Conservation (phyloP, 2,797 vertebrate species). For the Rhinatrema bivittatum region DNA sequence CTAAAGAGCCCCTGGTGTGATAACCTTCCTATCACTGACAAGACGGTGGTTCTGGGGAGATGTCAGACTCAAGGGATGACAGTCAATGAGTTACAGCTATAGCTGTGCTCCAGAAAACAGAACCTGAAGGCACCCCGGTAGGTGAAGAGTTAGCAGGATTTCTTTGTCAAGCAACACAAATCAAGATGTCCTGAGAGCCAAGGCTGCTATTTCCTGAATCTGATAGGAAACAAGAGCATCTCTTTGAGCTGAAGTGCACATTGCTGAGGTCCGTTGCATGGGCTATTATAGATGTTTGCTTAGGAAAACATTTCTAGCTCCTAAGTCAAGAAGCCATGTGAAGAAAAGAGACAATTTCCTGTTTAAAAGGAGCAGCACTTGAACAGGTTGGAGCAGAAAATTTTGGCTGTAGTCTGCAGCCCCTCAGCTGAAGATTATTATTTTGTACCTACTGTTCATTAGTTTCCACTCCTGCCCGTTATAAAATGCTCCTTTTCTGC, state of each 20-base stretch:
- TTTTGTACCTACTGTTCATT: too few species aligned
- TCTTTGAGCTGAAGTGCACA: background rate
- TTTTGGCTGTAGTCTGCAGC: too few species aligned
- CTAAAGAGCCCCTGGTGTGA: background rate
- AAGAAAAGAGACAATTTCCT: too few species aligned
- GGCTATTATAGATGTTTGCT: background rate
- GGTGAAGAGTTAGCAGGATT: background rate
- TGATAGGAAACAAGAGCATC: conserved; percentile 9
- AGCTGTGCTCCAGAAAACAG: conserved; percentile 5
- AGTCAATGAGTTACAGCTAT: too few species aligned
- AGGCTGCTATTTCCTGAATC: background rate
- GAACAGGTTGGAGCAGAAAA: too few species aligned
- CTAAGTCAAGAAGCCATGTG: too few species aligned
- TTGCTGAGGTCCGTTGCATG: background rate
- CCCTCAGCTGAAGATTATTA: too few species aligned
- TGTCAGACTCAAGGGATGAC: conserved; percentile 18
- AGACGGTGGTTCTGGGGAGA: conserved; percentile 2
- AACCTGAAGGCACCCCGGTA: fast-evolving
- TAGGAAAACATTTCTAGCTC: background rate
- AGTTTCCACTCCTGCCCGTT: too few species aligned
- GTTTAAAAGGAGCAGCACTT: too few species aligned
- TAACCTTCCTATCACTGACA: conserved; percentile 6
- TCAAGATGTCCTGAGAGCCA: background rate
- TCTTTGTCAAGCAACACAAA: conserved; percentile 7
- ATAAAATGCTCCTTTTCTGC: too few species aligned